Evolutionary conservation across 2,113 vertebrate genomes (phyloP).

Genomic region (Urocynchramus pylzowi): DNA sequence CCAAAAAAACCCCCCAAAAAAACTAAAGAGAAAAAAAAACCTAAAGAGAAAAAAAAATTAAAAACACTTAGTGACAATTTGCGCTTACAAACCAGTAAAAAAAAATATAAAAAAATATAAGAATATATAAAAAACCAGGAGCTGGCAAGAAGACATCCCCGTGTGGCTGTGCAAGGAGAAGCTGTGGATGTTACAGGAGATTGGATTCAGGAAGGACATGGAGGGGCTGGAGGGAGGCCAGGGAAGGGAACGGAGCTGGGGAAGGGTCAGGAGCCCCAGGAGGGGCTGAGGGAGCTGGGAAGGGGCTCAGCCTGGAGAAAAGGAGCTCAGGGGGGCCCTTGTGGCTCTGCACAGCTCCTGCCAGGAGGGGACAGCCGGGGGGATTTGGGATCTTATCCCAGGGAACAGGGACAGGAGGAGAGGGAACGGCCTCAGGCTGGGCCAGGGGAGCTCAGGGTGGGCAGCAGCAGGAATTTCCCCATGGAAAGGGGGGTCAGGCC

Average conservation of each 20-base stretch:
- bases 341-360: neutral
- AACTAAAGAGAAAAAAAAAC: neutral
- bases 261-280: neutral
- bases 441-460: neutral
- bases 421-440: neutral
- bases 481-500: neutral
- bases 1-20: too few relatives aligned
- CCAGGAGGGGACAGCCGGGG: neutral
- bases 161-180: neutral
- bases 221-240: neutral
- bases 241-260: neutral
- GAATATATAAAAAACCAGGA: neutral
- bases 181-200: rapidly evolving
- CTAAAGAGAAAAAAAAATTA: neutral
- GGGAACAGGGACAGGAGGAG: neutral
- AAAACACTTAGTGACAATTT: neutral
- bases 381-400: too few relatives aligned
- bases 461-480: neutral
- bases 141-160: neutral
- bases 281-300: neutral
- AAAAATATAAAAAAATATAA: neutral
- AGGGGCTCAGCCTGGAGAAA: neutral
- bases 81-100: neutral
- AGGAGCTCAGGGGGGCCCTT: neutral
- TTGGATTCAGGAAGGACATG: neutral